Base-by-base conservation (phyloP, 35 echinoderm and acorn worm species). In the Hemicentrotus pulcherrimus region DNA sequence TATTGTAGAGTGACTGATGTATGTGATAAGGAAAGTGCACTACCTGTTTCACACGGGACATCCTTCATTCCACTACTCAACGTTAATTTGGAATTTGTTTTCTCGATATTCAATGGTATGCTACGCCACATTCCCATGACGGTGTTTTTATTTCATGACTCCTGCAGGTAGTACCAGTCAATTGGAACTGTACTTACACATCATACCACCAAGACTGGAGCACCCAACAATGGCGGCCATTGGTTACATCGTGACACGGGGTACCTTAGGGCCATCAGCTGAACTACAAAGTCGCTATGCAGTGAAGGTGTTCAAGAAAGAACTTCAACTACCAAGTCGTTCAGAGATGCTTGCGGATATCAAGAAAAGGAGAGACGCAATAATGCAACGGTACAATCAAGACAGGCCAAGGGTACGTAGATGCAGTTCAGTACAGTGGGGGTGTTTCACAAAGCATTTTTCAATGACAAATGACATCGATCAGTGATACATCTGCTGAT, bases 201-300 rank as follows among this genome's bases (percentile, higher is more conserved):
- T 97, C n/a, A 24, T 97, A 46, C 96, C 96, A 22, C 95, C 86
- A 55, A 58, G 86, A 7, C 91, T 95, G 18, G 89, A 46, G 9
- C 96, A 97, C 48, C 47, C 28, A 1, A 97, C 94, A 2, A 47
- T 97, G 46, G 95, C 89, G 0, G 86, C 48, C 46, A 52, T 97
- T 5, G 96, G 96, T 31, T 85, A 94, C 33, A 22, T 97, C 15
- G 32, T 47, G 30, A 86, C 95, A 2, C 28, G 86, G 47, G 92
- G 94, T 10, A 58, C 96, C 28, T 19, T 91, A 9, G 28, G 90
- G 4, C 90, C 94, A 45, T n/a, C 47, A 2, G 85, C 91, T 11
- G 96, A 97, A 61, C 55, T 97, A 18, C 96, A 97, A 70, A 91
- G 89, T 41, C 61, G 96, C 5, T 97, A 85, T 91, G 92, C 94